Base-by-base conservation (phyloP, 92 coral and sea anemone genomes). In the Nematostella vectensis region DNA sequence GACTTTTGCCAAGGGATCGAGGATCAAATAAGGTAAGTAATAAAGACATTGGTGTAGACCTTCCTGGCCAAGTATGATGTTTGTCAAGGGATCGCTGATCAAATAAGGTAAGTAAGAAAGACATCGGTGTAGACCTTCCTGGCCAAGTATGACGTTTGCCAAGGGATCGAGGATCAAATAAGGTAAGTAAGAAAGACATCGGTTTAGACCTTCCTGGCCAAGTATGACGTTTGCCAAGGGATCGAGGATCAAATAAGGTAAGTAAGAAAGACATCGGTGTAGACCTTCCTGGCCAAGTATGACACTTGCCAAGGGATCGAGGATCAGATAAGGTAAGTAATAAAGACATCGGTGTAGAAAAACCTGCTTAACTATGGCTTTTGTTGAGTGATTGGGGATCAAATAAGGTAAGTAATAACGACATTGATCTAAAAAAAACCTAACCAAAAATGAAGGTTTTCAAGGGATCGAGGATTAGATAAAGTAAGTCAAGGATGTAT, bases 211-310 rank as follows among this genome's bases (percentile, higher is more conserved):
- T 89, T 81, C 27, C 56, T 89, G 12, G 81, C 70, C 20, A 81
- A 66, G 59, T 70, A 89, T 55, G 59, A 64, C 8, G 82, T 89
- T 31, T 76, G 85, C 11, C 70, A 65, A 27, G 97, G 73, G 17
- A 79, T 79, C 42, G 75, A 76, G 23, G 87, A 79, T 20, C 83
- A 79, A 31, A 54, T 74, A 56, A 75, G 94, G 94, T 82, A 28
- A 8, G 61, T 67, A 11, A n/a, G n/a, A n/a, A n/a, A n/a, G n/a
- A n/a, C 2, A 17, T 12, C 37, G 16, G 20, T n/a, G n/a, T n/a
- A n/a, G n/a, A n/a, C n/a, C n/a, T n/a, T n/a, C n/a, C n/a, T n/a
- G n/a, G n/a, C n/a, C n/a, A n/a, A n/a, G n/a, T n/a, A 20, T 17
- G 28, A 4, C 9, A n/a, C 27, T 50, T 47, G 3, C 15, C 19